These are phyloP conservation scores for Falco biarmicus DNA, from an alignment of 2,797 vertebrate genomes.

Conservation along the genomic window DNA sequence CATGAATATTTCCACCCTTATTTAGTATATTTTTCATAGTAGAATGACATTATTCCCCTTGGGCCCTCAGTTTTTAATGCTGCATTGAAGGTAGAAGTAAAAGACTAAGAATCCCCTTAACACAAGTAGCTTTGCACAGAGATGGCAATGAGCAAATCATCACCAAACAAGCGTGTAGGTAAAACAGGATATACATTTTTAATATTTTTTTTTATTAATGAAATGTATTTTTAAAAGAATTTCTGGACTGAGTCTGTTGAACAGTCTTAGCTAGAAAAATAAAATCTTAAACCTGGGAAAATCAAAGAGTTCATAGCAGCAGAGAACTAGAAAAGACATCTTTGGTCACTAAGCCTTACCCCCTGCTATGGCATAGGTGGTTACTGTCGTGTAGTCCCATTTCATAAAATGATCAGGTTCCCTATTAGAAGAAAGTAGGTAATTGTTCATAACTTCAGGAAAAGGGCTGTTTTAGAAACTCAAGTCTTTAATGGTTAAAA, in stretches of 20 bases:
- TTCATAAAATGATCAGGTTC: background rate
- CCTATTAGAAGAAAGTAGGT: background rate
- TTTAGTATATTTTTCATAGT: conserved; percentile 61
- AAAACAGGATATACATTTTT: background rate
- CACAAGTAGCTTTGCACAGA: conserved; percentile 10
- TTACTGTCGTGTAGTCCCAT: background rate
- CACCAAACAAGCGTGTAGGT: background rate
- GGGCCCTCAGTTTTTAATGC: conserved; percentile 43
- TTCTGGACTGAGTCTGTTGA: background rate
- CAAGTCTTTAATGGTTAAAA: background rate
- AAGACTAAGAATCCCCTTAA: conserved; percentile 48
- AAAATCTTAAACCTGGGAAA: background rate
- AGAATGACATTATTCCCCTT: conserved; percentile 63
- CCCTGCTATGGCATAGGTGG: background rate
- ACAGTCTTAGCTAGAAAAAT: background rate
- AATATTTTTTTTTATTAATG: background rate
- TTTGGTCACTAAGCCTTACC: background rate
- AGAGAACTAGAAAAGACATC: background rate
- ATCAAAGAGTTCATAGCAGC: background rate
- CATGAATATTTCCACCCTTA: conserved; percentile 64
- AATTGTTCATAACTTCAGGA: background rate
- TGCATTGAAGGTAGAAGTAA: conserved; percentile 28
- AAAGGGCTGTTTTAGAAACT: background rate
- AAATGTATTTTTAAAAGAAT: background rate
- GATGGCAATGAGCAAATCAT: background rate